Evolutionary conservation across 2,888 invertebrate species (phyloP), one percentile per base, ranked within the genome.

Genomic region (Hyles lineata): DNA sequence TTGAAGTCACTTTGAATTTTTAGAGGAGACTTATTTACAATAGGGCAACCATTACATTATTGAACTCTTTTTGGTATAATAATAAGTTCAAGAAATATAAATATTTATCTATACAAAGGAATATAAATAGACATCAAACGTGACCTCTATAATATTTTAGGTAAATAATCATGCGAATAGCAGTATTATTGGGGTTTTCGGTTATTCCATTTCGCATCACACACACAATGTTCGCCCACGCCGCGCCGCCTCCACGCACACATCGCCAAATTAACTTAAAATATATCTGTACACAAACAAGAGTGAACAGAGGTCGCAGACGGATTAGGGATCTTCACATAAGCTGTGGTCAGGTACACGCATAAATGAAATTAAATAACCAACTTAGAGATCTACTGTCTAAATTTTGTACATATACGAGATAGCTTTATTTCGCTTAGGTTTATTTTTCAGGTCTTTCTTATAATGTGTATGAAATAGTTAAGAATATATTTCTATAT

Each of bases 221-320:
- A 63, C 63, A 43, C 43, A 43, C 21, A 63, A 63, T 63, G 35
- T 35, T 35, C 63, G 35, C 63, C 35, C 63, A 21, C 63, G 35
- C 43, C 11, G 21, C 63, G 35, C 21, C 11, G 21, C 21, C 43
- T 63, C 21, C 63, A 5, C 21, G n/a, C 21, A 63, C 21, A 43
- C 63, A 43, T 21, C 35, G 21, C 63, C 6, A 43, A 63, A 63
- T 43, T 32, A 63, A n/a, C 62, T 25, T 61, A 61, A 29, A 61
- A 29, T 61, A 6, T 61, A 25, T 55, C 4, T 61, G 61, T 7
- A 61, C 25, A 17, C 0, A 60, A 61, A 17, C 29, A 61, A 23
- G 17, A 29, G 29, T 61, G 29, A 32, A 61, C 29, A 61, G 29
- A 29, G 61, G 61, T 61, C 25, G 25, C 17, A 29, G 61, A 61